Evolutionary conservation across 2,797 vertebrate genomes (phyloP), one percentile per base, ranked within the genome.

Genomic region (Decapterus maruadsi): DNA sequence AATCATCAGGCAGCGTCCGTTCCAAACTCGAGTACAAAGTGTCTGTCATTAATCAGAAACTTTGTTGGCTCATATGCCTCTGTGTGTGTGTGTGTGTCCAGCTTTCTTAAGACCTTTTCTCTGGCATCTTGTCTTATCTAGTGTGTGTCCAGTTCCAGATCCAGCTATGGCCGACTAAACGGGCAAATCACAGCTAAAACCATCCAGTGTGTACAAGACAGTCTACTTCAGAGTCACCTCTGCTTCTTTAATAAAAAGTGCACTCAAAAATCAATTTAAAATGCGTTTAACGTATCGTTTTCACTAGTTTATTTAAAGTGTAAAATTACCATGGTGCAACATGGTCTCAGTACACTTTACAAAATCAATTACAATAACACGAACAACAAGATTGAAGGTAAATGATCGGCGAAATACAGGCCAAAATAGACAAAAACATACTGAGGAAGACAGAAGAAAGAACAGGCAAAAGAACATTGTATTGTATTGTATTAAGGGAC

Each of bases 1-100:
- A 34, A 34, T 20, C 14, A 26, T 38, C 7, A 38, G 48, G 20
- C n/a, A 34, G 56, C 29, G 29, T 69, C 75, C 75, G 29, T 60
- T 77, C 12, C 45, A 19, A 65, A 59, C 26, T 53, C 16, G 38
- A 16, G 22, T 51, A 43, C 50, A 43, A 10, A 40, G 50, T 64
- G 53, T 68, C 19, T 56, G 42, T 53, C 42, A 36, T 58, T 70
- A 72, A 72, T 62, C 9, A 6, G 40, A 13, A 42, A 42, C 40
- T 42, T 8, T 40, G 40, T 34, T 22, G 6, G 26, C 43, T 70
- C 13, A 31, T 8, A 19, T 13, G 20, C 59, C 42, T 60, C 4
- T 38, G 56, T 40, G 54, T 31, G 46, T 59, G 6, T 38, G 56
- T 40, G 54, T 31, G 42, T 64, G 34, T 42, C 6, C 65, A 53